phyloP scores from a whole-genome alignment of 2,113 vertebrate species.

The Hyla sarda region DNA sequence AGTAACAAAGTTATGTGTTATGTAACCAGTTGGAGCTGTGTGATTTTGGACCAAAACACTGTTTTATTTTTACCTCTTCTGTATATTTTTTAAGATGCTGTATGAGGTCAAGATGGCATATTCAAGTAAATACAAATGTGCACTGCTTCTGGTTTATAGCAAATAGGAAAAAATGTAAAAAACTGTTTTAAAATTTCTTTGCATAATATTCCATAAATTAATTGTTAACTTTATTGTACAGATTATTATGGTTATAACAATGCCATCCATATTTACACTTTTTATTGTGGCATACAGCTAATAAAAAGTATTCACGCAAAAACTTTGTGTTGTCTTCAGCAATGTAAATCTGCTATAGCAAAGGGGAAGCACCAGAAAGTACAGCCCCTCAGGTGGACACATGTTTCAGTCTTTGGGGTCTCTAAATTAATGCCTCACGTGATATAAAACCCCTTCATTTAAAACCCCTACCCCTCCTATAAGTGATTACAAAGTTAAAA shows the following conservation, averaged over 20 bases:
- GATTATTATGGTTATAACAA: background rate
- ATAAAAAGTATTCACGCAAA: background rate
- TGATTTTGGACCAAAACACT: background rate
- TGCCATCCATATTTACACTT: background rate
- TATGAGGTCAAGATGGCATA: no score
- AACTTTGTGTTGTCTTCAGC: no score
- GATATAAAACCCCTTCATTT: no score
- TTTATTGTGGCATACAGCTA: background rate
- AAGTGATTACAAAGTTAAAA: no score
- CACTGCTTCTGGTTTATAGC: background rate
- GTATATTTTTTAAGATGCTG: background rate
- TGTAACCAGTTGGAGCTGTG: no score
- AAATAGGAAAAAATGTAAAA: background rate
- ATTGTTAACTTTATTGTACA: background rate
- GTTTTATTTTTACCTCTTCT: background rate
- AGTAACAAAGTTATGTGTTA: no score
- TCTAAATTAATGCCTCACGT: no score
- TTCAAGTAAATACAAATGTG: background rate
- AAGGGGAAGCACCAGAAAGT: no score
- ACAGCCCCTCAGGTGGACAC: no score
- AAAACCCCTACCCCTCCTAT: no score
- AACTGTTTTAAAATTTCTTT: background rate
- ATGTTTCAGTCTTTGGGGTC: no score
- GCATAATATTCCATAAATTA: background rate
- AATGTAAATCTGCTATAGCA: no score